Percentiles rank a stretch among this genome's conserved stretches.
These are phyloP conservation scores for Anoplius nigerrimus DNA, from an alignment of 2,888 invertebrate genomes.

Conservation along the genomic window DNA sequence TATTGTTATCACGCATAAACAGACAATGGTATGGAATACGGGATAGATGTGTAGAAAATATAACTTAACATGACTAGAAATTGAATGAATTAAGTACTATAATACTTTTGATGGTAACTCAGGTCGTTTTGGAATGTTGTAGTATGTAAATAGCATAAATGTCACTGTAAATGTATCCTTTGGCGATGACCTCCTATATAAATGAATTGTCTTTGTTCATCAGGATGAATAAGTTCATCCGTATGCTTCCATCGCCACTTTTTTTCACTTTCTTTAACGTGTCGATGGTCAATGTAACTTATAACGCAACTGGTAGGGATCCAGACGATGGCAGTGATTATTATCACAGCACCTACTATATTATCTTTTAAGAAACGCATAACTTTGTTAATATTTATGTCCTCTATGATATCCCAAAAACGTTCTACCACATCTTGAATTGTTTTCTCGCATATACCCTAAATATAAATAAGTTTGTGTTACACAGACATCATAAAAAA, in stretches of 20 bases:
- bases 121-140: neutral
- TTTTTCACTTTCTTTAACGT: slow-evolving; percentile 83
- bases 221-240: slow-evolving; percentile 83
- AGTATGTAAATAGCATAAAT: slow-evolving; percentile 15
- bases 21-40: too few species aligned
- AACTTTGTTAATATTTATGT: slow-evolving; percentile 95
- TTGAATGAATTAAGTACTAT: neutral
- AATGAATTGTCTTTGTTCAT: slow-evolving; percentile 83
- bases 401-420: slow-evolving; percentile 98
- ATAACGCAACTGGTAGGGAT: slow-evolving; percentile 94
- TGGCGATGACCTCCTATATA: slow-evolving; percentile 46
- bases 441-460: slow-evolving; percentile 96
- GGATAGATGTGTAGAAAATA: too few species aligned
- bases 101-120: neutral
- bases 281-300: slow-evolving; percentile 88
- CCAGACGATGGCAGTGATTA: slow-evolving; percentile 95
- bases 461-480: neutral
- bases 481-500: neutral
- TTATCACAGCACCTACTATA: slow-evolving; percentile 94
- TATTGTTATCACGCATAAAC: too few species aligned
- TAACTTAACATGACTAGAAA: neutral
- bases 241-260: slow-evolving; percentile 84
- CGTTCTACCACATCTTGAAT: slow-evolving; percentile 96
- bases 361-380: slow-evolving; percentile 92
- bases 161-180: slow-evolving; percentile 47